Base-by-base conservation (phyloP, 1,140 invertebrate species). In the Drosophila melanica region DNA sequence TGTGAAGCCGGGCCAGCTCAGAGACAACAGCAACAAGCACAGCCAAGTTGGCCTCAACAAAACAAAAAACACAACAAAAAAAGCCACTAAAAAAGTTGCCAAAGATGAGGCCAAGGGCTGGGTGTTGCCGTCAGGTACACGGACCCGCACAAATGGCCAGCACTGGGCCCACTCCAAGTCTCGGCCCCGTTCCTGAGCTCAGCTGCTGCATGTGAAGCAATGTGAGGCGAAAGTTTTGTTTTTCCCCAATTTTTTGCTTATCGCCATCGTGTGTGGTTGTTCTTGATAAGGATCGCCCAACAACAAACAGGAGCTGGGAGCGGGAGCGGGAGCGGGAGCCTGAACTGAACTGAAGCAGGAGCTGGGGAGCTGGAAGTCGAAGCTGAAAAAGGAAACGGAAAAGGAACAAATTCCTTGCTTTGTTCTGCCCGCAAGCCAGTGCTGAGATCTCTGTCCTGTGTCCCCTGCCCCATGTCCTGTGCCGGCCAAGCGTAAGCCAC, bases 211-310 rank as follows among this genome's bases (percentile, higher is more conserved):
- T 14, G 50, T 65, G 50, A 44, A 67, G 16, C 14, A 54, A 54
- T 44, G 37, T 23, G 39, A 44, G 27, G 48, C 35, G 42, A 81
- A 85, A 79, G 72, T 81, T 81, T 71, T 71, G 58, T 14, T 67
- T 77, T 67, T 71, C 62, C 58, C 30, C 75, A 80, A 59, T 65
- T 71, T 68, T 68, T 79, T 68, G 77, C 48, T 77, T 77, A 77
- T 79, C 70, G 65, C 41, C 59, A 45, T 55, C 59, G 48, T 77
- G 75, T 73, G 67, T 70, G 57, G 68, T 47, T 71, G 35, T 14
- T 65, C 27, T 7, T 7, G 68, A 71, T 71, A 71, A 71, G 16
- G 18, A 71, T 71, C 68, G 53, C 33, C 45, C 59, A 51, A 68
- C 66, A 68, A 68, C 45, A 30, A 53, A 42, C 9, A 33, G 41